phyloP scores from a whole-genome alignment of 2,113 vertebrate genomes.

The Podiceps cristatus region DNA sequence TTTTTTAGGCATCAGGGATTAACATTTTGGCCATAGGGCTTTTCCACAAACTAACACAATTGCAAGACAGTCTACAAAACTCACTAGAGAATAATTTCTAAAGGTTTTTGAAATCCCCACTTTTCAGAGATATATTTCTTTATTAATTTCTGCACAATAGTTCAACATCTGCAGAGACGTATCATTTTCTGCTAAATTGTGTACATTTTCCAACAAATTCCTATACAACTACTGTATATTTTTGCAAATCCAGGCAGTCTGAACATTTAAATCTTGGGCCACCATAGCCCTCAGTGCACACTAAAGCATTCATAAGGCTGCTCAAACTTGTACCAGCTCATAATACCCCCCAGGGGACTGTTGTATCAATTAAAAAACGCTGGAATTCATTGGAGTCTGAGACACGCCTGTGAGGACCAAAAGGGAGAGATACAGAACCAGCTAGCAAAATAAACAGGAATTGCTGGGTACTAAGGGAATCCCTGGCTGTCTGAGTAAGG shows the following conservation, averaged over 20 bases:
- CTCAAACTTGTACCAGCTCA: not conserved
- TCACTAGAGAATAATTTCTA: not conserved
- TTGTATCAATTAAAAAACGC: constrained; percentile 36
- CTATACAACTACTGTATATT: not conserved
- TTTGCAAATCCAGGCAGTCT: not conserved
- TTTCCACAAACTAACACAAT: not conserved
- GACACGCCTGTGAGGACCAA: constrained; percentile 27
- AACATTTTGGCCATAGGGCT: not conserved
- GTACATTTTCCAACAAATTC: constrained; percentile 1
- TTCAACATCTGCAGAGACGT: not conserved
- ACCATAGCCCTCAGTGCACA: not conserved
- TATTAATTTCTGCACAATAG: not conserved
- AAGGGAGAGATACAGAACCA: constrained; percentile 43
- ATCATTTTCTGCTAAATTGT: not conserved
- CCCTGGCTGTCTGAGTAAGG: constrained; percentile 57
- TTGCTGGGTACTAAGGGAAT: constrained; percentile 50
- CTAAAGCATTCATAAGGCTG: not conserved
- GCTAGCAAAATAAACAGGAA: constrained; percentile 53
- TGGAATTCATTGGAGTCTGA: constrained; percentile 42
- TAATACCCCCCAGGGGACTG: not conserved
- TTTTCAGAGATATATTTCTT: not conserved
- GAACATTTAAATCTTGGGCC: not conserved
- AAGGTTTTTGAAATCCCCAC: not conserved
- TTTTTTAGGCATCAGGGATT: not conserved
- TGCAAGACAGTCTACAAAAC: not conserved